These are phyloP conservation scores for Rhopalosiphum nymphaeae DNA, from an alignment of 2,888 invertebrate species.

Conservation along the genomic window DNA sequence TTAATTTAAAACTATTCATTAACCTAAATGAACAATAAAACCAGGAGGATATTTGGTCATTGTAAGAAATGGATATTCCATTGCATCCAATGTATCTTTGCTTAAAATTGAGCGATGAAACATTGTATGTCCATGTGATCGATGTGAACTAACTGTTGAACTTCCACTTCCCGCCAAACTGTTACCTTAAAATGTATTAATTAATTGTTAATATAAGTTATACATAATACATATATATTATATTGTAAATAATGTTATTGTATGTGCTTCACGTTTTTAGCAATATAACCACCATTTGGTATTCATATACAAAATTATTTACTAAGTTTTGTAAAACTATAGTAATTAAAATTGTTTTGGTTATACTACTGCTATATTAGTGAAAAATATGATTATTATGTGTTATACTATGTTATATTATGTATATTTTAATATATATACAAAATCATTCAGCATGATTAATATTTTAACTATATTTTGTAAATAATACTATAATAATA, in stretches of 20 bases:
- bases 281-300: neutral
- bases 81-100: constrained; percentile 69
- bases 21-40: constrained; percentile 89
- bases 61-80: constrained; percentile 94
- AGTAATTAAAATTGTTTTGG: neutral
- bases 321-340: neutral
- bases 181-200: constrained; percentile 75
- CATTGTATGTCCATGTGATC: constrained; percentile 50
- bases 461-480: neutral
- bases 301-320: neutral
- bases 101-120: constrained; percentile 63
- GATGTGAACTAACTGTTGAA: constrained; percentile 55
- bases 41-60: constrained; percentile 91
- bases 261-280: neutral
- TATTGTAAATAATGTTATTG: neutral
- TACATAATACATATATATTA: neutral
- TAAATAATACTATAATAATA: neutral
- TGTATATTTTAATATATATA: neutral
- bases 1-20: constrained; percentile 66
- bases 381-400: neutral
- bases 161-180: constrained; percentile 80
- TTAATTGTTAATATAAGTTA: neutral
- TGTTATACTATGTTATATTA: neutral
- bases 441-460: neutral
- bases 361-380: neutral